A percentile compares a stretch with the other conserved stretches of the same genome.
These are phyloP conservation scores for Beaufortia kweichowensis DNA, from an alignment of 2,113 vertebrate species.

Conservation along the genomic window DNA sequence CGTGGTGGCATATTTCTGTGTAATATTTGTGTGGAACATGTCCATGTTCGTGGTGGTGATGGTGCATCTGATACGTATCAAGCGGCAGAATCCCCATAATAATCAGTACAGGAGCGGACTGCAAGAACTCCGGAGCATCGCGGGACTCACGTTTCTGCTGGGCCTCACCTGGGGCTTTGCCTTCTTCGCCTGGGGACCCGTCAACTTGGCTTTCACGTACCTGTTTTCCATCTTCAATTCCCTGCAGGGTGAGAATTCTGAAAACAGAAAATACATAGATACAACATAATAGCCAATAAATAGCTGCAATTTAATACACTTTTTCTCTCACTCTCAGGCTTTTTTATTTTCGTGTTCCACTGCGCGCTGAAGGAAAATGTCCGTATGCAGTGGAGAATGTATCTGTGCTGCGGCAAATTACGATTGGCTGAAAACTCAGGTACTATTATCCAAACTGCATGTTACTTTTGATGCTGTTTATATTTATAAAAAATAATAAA, in stretches of 20 bases:
- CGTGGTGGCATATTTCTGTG: slow-evolving; percentile 89
- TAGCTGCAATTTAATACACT: not conserved
- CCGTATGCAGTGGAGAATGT: slow-evolving; percentile 88
- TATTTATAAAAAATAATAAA: too few species aligned
- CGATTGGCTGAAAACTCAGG: slow-evolving; percentile 90
- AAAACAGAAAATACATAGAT: not conserved
- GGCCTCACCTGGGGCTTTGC: slow-evolving; percentile 97
- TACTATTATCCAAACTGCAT: slow-evolving; percentile 42
- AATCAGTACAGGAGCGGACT: slow-evolving; percentile 79
- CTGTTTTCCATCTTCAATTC: slow-evolving; percentile 94
- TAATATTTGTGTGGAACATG: slow-evolving; percentile 85
- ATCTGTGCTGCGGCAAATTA: slow-evolving; percentile 90
- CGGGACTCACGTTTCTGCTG: slow-evolving; percentile 85
- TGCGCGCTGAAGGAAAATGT: slow-evolving; percentile 93
- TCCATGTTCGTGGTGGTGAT: slow-evolving; percentile 92
- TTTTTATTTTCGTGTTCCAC: slow-evolving; percentile 95
- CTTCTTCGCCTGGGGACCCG: slow-evolving; percentile 89
- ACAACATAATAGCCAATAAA: not conserved
- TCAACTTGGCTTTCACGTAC: slow-evolving; percentile 85
- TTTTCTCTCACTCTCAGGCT: slow-evolving; percentile 73
- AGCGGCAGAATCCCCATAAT: slow-evolving; percentile 90
- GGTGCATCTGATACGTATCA: slow-evolving; percentile 90
- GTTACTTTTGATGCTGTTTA: too few species aligned
- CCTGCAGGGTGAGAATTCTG: slow-evolving; percentile 81
- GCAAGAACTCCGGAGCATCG: slow-evolving; percentile 85